Evolutionary conservation across 2,888 invertebrate genomes (phyloP), one percentile per base, ranked within the genome.

Genomic region (Diaprepes abbreviatus): DNA sequence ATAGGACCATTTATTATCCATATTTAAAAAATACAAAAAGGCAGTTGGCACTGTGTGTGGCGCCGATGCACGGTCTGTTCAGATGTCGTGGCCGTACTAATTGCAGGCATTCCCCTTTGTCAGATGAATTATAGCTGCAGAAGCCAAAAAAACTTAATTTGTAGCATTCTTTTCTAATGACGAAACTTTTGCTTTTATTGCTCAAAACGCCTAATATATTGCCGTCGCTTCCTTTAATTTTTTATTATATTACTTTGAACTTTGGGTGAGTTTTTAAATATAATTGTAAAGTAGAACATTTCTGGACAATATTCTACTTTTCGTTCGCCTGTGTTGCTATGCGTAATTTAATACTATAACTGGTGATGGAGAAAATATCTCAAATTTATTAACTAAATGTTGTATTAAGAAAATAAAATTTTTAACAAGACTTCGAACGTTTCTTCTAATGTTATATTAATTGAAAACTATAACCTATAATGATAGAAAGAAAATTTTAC

Each of bases 31-130:
- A 14, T 21, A 50, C 45, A 45, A 70, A 69, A 71, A 72, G 62
- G 71, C 72, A 74, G 75, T 74, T 75, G 73, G 75, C 79, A 76
- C 78, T 79, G 81, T 81, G 82, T 82, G 82, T 80, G 80, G 80
- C 77, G 76, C 78, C 75, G 75, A 50, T 50, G 48, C 48, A 50
- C 48, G 48, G 28, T 50, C 73, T 73, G 74, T 78, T 75, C 79
- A 81, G 81, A 80, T 80, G 77, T 79, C 79, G 79, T 78, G 80
- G 81, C 81, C 81, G 78, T 79, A 80, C 83, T 83, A 83, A 83
- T 83, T 83, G 82, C 82, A 76, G 75, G 72, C 75, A 75, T 79
- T 79, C 79, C 79, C 78, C 77, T 65, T 64, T 69, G 65, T 66
- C 69, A 75, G 77, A 79, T 80, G 80, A 81, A 75, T 79, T 81